Evolutionary conservation across 2,113 vertebrate species (phyloP).

Genomic region (Orientallactaga bullata): DNA sequence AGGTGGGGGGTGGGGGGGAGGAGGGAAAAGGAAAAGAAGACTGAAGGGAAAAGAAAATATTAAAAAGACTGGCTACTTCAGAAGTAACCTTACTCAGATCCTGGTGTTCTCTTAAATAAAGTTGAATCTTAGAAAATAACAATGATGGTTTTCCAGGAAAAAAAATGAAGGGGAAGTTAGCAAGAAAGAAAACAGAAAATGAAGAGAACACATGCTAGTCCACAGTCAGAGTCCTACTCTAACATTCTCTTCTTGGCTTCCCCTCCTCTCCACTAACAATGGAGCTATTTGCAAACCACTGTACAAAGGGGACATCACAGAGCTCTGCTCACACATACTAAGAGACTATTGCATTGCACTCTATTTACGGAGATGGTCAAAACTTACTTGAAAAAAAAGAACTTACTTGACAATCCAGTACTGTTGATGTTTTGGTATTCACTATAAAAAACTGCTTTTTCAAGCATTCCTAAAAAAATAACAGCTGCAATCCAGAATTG

Average conservation of each 20-base stretch:
- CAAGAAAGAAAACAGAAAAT: background rate
- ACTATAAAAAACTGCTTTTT: constrained; percentile 94
- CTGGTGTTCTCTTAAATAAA: background rate
- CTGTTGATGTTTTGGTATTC: constrained; percentile 93
- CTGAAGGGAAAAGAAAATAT: background rate
- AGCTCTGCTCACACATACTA: background rate
- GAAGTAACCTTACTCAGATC: background rate
- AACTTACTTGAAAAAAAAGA: too few species aligned
- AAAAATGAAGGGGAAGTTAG: background rate
- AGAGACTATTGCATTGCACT: fast-evolving
- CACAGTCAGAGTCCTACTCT: background rate
- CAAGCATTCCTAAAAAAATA: constrained; percentile 94
- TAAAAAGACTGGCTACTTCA: background rate
- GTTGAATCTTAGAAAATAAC: background rate
- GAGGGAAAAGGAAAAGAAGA: constrained; percentile 20
- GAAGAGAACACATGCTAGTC: background rate
- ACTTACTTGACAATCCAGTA: constrained; percentile 91
- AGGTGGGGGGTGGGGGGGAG: too few species aligned
- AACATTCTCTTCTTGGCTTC: background rate
- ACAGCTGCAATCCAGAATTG: constrained; percentile 96
- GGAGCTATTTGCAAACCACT: background rate
- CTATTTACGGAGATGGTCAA: background rate
- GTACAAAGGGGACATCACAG: background rate
- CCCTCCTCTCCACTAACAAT: background rate
- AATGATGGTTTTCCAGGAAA: background rate